Conservation (phyloP, 1,140 invertebrate species). For the Papilio helenus region DNA sequence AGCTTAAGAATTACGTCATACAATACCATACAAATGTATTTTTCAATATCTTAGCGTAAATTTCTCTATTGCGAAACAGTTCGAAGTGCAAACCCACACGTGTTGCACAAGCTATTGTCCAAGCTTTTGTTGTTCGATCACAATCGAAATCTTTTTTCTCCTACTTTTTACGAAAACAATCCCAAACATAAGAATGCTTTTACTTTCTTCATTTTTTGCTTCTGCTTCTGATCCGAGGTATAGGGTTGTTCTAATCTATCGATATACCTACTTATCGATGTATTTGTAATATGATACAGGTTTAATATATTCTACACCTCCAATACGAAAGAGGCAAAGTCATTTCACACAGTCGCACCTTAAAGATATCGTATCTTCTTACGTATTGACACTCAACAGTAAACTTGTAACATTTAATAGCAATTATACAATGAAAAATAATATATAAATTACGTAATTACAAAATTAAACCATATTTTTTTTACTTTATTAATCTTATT, state of each 20-base stretch:
- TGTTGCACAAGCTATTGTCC: slow-evolving; percentile 65
- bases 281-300: background rate
- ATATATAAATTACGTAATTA: too few relatives aligned
- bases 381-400: too few relatives aligned
- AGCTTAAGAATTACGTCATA: background rate
- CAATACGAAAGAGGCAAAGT: background rate
- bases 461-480: too few relatives aligned
- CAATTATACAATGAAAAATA: too few relatives aligned
- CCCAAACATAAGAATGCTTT: slow-evolving; percentile 64
- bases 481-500: too few relatives aligned
- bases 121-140: slow-evolving; percentile 53
- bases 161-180: slow-evolving; percentile 55
- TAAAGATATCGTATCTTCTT: too few relatives aligned
- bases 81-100: slow-evolving; percentile 53
- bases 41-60: slow-evolving; percentile 16
- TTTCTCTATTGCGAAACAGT: slow-evolving; percentile 38
- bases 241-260: slow-evolving; percentile 16
- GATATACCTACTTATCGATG: background rate
- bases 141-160: slow-evolving; percentile 51
- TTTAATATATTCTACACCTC: background rate
- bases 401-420: too few relatives aligned
- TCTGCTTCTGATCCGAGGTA: slow-evolving; percentile 45
- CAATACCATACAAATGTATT: background rate
- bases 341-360: background rate
- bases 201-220: slow-evolving; percentile 66